Evolutionary conservation across 2,888 invertebrate genomes (phyloP).

Genomic region (Drosophila paramelanica): DNA sequence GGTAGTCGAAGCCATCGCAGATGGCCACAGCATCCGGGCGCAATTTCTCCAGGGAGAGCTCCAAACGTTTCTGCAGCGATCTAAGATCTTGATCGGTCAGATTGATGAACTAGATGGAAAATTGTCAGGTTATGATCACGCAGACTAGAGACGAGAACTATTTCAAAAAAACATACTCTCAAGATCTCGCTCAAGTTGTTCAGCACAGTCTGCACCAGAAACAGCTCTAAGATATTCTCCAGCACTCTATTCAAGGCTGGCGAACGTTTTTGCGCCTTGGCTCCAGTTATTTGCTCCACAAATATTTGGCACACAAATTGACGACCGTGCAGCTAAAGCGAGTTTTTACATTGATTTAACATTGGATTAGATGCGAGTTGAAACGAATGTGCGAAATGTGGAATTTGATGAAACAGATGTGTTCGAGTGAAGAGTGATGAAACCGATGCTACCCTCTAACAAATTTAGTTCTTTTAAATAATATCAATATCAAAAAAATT

Average conservation of each 20-base stretch:
- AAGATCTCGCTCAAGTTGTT: constrained; percentile 91
- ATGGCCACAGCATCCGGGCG: constrained; percentile 95
- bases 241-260: constrained; percentile 88
- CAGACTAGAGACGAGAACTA: too few relatives aligned
- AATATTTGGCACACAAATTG: constrained; percentile 90
- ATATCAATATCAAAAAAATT: too few relatives aligned
- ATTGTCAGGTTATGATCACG: not conserved
- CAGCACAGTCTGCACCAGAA: constrained; percentile 91
- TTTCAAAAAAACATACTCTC: constrained; percentile 86
- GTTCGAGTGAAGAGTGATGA: not conserved
- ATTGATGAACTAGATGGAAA: constrained; percentile 62
- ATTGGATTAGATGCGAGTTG: not conserved
- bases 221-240: constrained; percentile 91
- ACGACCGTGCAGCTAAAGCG: constrained; percentile 91
- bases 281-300: constrained; percentile 86
- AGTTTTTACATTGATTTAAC: not conserved
- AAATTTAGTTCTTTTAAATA: too few relatives aligned
- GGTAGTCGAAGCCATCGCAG: constrained; percentile 95
- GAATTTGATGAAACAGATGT: not conserved
- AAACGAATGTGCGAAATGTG: too few relatives aligned
- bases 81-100: constrained; percentile 70
- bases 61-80: constrained; percentile 89
- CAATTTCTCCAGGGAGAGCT: constrained; percentile 89
- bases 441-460: too few relatives aligned
- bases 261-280: constrained; percentile 86